Percentiles rank a stretch among this genome's conserved stretches.
phyloP scores from a whole-genome alignment of 2,797 vertebrate species.

The Pangasius krempfi region DNA sequence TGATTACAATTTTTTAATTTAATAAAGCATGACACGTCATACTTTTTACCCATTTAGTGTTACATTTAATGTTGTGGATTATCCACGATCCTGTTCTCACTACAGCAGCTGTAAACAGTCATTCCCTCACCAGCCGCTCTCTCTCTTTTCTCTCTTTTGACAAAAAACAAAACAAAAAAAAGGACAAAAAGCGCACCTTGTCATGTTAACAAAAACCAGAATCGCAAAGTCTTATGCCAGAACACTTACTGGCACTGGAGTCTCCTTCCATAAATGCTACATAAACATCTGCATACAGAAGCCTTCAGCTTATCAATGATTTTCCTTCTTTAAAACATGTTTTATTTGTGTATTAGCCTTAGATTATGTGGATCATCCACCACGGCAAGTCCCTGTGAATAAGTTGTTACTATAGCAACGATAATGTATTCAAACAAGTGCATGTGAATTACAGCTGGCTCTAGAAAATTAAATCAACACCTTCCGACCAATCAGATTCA shows the following conservation, averaged over 20 bases:
- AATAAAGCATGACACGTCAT: background rate
- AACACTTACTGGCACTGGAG: background rate
- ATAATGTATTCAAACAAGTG: background rate
- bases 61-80: background rate
- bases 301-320: background rate
- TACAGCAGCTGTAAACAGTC: too few relatives aligned
- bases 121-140: background rate
- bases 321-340: background rate
- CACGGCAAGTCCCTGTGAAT: background rate
- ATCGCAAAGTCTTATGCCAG: background rate
- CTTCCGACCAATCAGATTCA: too few relatives aligned
- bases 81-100: background rate
- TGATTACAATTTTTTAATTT: background rate
- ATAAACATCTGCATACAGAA: background rate
- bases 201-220: background rate
- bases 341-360: background rate
- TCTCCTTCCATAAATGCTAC: background rate
- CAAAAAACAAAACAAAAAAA: background rate
- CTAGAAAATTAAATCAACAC: background rate
- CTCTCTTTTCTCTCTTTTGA: background rate
- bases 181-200: background rate
- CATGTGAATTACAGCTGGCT: background rate
- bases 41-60: background rate
- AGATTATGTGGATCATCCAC: background rate
- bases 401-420: background rate